A percentile compares a stretch with the other conserved stretches of the same genome.
Evolutionary conservation across 1,140 invertebrate species (phyloP).

Genomic region (Philotrypesis tridentata): DNA sequence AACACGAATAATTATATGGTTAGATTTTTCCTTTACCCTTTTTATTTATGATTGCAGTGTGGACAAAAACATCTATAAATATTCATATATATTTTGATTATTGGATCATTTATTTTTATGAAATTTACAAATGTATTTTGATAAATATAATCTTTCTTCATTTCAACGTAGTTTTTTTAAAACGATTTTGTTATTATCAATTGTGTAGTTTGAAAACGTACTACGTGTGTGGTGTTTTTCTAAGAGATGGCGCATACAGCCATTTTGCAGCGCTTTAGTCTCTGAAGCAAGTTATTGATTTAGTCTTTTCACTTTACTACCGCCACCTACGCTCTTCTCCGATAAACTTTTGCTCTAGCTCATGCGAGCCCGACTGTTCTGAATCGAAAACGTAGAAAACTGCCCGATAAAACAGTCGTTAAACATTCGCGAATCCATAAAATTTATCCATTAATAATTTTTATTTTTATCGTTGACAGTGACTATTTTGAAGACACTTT

Average conservation of each 20-base stretch:
- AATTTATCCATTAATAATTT: background rate
- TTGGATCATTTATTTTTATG: no score
- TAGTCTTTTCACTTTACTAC: constrained; percentile 46
- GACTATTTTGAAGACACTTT: no score
- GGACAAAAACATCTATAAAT: no score
- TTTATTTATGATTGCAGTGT: no score
- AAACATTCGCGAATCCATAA: background rate
- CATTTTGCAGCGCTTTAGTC: constrained; percentile 59
- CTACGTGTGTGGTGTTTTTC: constrained; percentile 51
- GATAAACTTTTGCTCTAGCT: constrained; percentile 46
- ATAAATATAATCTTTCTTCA: no score
- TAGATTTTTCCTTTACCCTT: no score
- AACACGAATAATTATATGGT: no score
- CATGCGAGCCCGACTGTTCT: background rate
- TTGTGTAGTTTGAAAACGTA: constrained; percentile 18
- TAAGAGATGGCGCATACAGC: constrained; percentile 65
- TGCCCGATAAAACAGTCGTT: background rate
- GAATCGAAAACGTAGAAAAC: constrained; percentile 55
- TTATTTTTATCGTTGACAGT: background rate
- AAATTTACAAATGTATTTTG: no score
- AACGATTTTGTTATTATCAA: constrained; percentile 16
- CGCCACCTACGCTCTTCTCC: constrained; percentile 61
- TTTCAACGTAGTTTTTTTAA: no score
- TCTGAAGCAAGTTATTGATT: constrained; percentile 61
- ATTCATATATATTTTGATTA: no score